These are phyloP conservation scores for Drosophila lacteicornis DNA, from an alignment of 1,140 invertebrate genomes.

Conservation along the genomic window DNA sequence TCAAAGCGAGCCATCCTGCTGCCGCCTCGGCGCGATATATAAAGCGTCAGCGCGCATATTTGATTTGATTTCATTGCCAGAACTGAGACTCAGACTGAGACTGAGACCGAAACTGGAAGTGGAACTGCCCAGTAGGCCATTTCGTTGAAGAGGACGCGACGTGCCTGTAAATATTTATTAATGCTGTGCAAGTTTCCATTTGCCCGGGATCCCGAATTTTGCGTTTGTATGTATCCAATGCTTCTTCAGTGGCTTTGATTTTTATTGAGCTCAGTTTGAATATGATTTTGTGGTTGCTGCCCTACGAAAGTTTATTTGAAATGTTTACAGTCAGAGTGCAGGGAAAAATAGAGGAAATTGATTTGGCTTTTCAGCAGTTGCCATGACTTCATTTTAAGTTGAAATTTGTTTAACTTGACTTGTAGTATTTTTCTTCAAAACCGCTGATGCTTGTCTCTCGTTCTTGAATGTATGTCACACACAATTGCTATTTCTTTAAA, in stretches of 20 bases:
- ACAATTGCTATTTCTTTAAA: too few species aligned
- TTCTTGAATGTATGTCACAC: too few species aligned
- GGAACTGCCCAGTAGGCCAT: conserved; percentile 45
- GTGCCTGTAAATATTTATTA: conserved; percentile 83
- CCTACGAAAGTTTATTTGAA: conserved; percentile 18
- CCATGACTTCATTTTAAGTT: background rate
- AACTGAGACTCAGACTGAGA: conserved; percentile 27
- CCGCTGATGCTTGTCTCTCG: background rate
- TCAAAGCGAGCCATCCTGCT: conserved; percentile 36
- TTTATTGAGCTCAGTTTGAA: conserved; percentile 62
- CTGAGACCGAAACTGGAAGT: background rate
- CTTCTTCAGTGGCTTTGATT: conserved; percentile 61
- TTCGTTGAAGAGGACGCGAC: conserved; percentile 63
- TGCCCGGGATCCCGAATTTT: conserved; percentile 16
- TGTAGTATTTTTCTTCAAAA: background rate
- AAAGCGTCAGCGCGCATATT: conserved; percentile 77
- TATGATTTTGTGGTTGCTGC: conserved; percentile 26
- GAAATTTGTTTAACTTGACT: background rate
- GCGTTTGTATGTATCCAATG: conserved; percentile 39
- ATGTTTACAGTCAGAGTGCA: conserved; percentile 5
- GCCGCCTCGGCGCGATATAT: conserved; percentile 45
- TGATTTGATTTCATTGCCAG: conserved; percentile 80
- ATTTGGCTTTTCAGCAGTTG: conserved; percentile 5
- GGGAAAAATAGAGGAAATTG: conserved; percentile 1
- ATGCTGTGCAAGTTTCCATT: conserved; percentile 65